These are phyloP conservation scores for Microtus pennsylvanicus DNA, from an alignment of 2,113 vertebrate genomes.

Conservation along the genomic window DNA sequence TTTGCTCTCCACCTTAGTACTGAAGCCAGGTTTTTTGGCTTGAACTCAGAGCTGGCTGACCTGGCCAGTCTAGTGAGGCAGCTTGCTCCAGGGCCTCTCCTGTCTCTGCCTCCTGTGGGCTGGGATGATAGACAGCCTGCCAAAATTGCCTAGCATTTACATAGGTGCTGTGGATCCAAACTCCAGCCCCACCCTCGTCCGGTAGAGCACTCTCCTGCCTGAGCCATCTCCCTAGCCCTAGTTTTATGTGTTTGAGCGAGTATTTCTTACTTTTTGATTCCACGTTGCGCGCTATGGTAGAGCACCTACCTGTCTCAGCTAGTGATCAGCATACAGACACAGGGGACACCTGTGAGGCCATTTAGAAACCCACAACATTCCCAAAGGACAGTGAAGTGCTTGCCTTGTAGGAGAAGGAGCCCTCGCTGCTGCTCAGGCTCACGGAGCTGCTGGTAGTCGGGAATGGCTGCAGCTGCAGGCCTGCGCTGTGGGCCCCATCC, in stretches of 20 bases:
- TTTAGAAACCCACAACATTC: not conserved
- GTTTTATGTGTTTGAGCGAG: not conserved
- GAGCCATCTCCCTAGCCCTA: not conserved
- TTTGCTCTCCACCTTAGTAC: not conserved
- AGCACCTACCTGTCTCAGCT: not conserved
- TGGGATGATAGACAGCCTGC: not conserved
- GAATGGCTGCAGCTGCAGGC: slow-evolving; percentile 84
- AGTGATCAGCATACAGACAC: fast-evolving
- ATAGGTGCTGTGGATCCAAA: not conserved
- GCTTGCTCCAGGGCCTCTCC: not conserved
- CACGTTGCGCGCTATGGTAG: fast-evolving
- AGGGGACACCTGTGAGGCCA: not conserved
- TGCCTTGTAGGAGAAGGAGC: slow-evolving; percentile 90
- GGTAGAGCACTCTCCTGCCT: no score
- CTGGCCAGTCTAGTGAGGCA: not conserved
- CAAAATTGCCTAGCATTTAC: not conserved
- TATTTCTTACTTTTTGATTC: not conserved
- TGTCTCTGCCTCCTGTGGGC: not conserved
- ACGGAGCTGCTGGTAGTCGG: slow-evolving; percentile 75
- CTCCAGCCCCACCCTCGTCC: not conserved
- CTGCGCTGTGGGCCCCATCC: slow-evolving; percentile 79
- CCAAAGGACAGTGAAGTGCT: slow-evolving; percentile 45
- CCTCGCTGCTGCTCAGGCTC: slow-evolving; percentile 60
- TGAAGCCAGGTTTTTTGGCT: not conserved
- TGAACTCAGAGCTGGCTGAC: not conserved